These are phyloP conservation scores for Bos javanicus DNA, from an alignment of 2,113 vertebrate species.

Conservation along the genomic window DNA sequence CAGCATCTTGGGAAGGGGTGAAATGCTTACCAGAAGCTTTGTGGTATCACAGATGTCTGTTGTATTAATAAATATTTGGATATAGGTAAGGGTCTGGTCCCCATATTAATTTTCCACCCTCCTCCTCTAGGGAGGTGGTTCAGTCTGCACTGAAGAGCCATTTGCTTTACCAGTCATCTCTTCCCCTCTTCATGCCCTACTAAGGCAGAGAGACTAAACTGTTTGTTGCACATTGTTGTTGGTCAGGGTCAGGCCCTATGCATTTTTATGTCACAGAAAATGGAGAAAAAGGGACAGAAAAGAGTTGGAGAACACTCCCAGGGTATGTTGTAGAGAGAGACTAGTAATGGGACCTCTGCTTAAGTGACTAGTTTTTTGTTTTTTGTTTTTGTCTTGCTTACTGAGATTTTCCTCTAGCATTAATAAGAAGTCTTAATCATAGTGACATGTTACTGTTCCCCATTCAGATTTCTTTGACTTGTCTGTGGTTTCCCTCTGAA, in stretches of 20 bases:
- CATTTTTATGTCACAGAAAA: not conserved
- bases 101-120: not conserved
- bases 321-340: not conserved
- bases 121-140: not conserved
- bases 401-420: not conserved
- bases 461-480: not conserved
- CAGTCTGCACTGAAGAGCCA: not conserved
- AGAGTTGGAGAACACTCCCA: not conserved
- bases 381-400: not conserved
- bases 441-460: not conserved
- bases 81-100: not conserved
- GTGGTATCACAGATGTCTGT: not conserved
- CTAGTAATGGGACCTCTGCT: not conserved
- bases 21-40: not conserved
- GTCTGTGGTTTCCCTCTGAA: not conserved
- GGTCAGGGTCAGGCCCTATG: not conserved
- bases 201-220: not conserved
- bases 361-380: not conserved
- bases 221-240: accelerated
- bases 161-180: not conserved
- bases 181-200: not conserved
- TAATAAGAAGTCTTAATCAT: not conserved
- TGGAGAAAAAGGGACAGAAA: not conserved
- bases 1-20: not conserved
- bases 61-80: not conserved